Percentiles rank a stretch among this genome's conserved stretches.
These are phyloP conservation scores for Ditylenchus weischeri DNA, from an alignment of 2,888 invertebrate genomes.

Conservation along the genomic window DNA sequence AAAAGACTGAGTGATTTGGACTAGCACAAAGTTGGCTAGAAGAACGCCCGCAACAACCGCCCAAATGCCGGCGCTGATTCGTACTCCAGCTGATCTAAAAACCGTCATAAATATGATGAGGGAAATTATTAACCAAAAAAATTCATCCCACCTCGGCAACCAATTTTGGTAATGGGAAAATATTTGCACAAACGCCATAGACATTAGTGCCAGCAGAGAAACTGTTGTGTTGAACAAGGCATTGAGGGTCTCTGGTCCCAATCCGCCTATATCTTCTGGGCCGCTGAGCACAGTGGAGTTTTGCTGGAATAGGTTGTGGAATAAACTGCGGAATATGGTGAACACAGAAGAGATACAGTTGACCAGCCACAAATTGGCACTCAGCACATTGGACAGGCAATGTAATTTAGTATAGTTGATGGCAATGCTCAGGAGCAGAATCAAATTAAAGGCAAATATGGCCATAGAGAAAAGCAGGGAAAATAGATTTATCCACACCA, in stretches of 20 bases:
- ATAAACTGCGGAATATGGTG: constrained; percentile 29
- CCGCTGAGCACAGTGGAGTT: not conserved
- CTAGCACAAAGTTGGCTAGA: constrained; percentile 26
- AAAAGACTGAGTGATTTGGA: constrained; percentile 29
- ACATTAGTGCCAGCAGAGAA: constrained; percentile 25
- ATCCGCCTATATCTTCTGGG: constrained; percentile 5
- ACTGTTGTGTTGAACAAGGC: constrained; percentile 34
- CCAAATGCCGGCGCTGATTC: constrained; percentile 30
- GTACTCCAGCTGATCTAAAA: constrained; percentile 30
- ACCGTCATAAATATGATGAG: not conserved
- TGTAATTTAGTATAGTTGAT: constrained; percentile 20
- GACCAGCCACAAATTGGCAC: constrained; percentile 28
- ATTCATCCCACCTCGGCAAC: constrained; percentile 28
- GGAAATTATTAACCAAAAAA: constrained; percentile 6
- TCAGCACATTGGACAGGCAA: constrained; percentile 24
- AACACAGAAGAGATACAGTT: constrained; percentile 25
- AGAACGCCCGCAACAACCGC: constrained; percentile 23
- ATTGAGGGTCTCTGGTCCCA: constrained; percentile 29
- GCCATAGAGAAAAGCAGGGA: constrained; percentile 25
- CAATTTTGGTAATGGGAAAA: constrained; percentile 26
- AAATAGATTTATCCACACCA: constrained; percentile 27
- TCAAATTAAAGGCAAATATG: constrained; percentile 28
- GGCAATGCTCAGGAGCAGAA: constrained; percentile 28
- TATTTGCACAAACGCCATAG: constrained; percentile 34
- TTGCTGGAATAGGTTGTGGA: constrained; percentile 6